Conservation (phyloP, 2,113 vertebrate species). For the Saguinus imperator region DNA sequence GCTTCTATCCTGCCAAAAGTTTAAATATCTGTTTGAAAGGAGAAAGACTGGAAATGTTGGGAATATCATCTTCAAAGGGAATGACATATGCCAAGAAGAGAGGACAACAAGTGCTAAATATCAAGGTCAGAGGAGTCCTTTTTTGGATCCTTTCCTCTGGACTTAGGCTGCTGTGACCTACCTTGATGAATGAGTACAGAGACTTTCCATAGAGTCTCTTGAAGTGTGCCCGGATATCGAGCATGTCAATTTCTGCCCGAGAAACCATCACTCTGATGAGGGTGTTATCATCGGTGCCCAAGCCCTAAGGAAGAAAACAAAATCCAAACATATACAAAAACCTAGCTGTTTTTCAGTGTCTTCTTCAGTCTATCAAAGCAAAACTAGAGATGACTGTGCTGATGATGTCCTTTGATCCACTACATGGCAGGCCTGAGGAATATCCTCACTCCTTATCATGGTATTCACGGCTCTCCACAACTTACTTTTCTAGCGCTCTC, state of each 20-base stretch:
- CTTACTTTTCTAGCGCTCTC: not conserved
- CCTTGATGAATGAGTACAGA: conserved; percentile 97
- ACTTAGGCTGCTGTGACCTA: conserved; percentile 71
- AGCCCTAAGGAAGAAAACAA: conserved; percentile 83
- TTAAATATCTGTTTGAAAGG: conserved; percentile 22
- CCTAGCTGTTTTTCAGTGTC: not conserved
- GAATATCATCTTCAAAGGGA: not conserved
- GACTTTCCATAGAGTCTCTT: conserved; percentile 93
- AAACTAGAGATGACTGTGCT: not conserved
- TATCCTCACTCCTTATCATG: not conserved
- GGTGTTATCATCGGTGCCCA: conserved; percentile 93
- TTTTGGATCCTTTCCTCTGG: not conserved
- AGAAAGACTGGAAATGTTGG: not conserved
- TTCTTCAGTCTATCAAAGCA: not conserved
- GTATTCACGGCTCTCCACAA: not conserved
- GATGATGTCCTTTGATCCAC: not conserved
- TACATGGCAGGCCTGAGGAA: not conserved
- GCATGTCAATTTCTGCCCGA: conserved; percentile 95
- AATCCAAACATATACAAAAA: not conserved
- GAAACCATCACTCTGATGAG: conserved; percentile 96
- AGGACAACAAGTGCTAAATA: not conserved
- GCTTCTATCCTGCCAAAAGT: not conserved
- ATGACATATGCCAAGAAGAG: not conserved
- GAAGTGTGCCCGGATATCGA: conserved; percentile 93
- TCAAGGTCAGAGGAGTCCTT: not conserved